phyloP scores from a whole-genome alignment of 2,797 vertebrate species.

The Sebastes trivittatus region DNA sequence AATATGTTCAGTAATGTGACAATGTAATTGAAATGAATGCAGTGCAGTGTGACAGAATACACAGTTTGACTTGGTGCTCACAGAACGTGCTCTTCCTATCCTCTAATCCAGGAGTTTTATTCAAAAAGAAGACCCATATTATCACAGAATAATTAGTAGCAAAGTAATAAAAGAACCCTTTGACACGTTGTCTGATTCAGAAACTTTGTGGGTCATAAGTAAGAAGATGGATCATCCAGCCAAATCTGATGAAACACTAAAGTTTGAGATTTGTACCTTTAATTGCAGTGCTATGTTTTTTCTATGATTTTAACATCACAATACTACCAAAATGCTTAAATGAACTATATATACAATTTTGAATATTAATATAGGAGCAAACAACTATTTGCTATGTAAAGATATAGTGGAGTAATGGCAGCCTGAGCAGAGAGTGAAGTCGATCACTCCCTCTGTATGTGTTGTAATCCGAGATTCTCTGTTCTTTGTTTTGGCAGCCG shows the following conservation, averaged over 20 bases:
- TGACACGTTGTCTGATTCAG: not conserved
- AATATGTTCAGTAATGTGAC: constrained; percentile 9
- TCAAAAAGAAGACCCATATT: not conserved
- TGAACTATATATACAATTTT: no score
- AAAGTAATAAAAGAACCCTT: not conserved
- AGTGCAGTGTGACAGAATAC: not conserved
- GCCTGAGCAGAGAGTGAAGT: no score
- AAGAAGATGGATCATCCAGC: not conserved
- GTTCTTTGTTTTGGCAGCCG: no score
- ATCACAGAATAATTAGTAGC: not conserved
- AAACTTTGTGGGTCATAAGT: not conserved
- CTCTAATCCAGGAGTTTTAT: not conserved
- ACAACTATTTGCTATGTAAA: not conserved
- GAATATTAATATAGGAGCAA: not conserved
- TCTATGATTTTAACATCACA: not conserved
- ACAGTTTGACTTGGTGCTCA: not conserved
- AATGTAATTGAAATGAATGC: not conserved
- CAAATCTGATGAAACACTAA: not conserved
- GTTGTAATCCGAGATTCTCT: no score
- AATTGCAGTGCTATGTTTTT: not conserved
- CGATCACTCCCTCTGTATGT: no score
- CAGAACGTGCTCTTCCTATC: not conserved
- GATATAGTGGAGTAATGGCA: not conserved
- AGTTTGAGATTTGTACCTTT: not conserved
- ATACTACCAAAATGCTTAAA: not conserved